Base-by-base conservation (phyloP, 2,797 vertebrate genomes). In the Channa striata region DNA sequence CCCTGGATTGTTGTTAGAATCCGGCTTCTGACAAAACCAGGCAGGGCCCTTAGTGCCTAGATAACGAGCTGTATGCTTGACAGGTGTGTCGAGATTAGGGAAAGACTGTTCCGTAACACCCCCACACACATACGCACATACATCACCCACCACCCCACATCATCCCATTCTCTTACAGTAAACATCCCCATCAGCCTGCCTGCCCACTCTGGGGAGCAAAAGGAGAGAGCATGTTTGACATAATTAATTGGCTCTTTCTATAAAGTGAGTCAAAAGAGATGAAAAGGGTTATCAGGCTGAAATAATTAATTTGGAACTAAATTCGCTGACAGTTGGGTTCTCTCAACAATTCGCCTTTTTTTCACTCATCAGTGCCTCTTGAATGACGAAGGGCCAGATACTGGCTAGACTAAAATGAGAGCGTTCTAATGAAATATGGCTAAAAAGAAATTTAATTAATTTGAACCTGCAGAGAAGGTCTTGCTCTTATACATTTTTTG, bases 161-260 rank as follows among this genome's bases (percentile, higher is more conserved):
- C 85, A 90, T 68, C 69, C 59, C 50, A 3, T 89, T 69, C 86
- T 71, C 92, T 89, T 87, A 89, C 93, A 91, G 95, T 96, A 96
- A 97, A 96, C 96, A 96, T 94, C 92, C 95, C 95, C 95, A 95
- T 96, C 95, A 95, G 93, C 91, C 91, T 82, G 90, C 74, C 80
- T 62, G 91, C 87, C 93, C 59, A 85, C 90, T 94, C 95, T 92
- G 94, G 65, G 77, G 94, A 95, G 94, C 92, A 89, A 95, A 94
- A 69, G 52, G 75, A 86, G 60, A 76, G 79, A 96, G 92, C 94
- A 94, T 95, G 95, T 96, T 96, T 97, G 95, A 97, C 96, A 96
- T 96, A 96, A 96, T 96, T 97, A 97, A 97, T 96, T 96, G 96
- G 95, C 95, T 96, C 81, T 96, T 96, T 96, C 94, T 94, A 93